Evolutionary conservation across 2,888 invertebrate genomes (phyloP).

Genomic region (Chironomus riparius): DNA sequence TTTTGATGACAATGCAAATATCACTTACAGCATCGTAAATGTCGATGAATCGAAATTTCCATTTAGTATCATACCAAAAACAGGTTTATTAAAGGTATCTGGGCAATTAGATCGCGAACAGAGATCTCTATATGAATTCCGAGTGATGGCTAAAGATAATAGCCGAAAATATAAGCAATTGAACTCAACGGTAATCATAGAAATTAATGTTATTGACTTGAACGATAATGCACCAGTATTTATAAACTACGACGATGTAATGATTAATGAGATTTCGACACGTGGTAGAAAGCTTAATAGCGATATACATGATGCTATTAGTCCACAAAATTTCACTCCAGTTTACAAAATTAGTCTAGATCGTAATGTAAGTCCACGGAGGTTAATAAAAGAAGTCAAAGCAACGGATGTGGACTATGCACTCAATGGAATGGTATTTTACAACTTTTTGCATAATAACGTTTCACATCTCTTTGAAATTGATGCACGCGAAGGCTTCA

Average conservation of each 20-base stretch:
- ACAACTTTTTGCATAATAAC: slow-evolving; percentile 59
- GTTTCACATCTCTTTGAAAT: slow-evolving; percentile 61
- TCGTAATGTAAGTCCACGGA: slow-evolving; percentile 67
- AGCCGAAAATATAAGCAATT: slow-evolving; percentile 51
- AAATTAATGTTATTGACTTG: slow-evolving; percentile 70
- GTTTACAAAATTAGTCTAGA: slow-evolving; percentile 66
- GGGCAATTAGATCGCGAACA: slow-evolving; percentile 71
- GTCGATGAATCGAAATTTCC: slow-evolving; percentile 46
- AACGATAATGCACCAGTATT: slow-evolving; percentile 79
- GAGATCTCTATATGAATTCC: slow-evolving; percentile 58
- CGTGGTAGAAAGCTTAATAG: slow-evolving; percentile 11
- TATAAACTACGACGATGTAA: slow-evolving; percentile 59
- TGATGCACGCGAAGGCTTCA: slow-evolving; percentile 75
- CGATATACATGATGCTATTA: slow-evolving; percentile 39
- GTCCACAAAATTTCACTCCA: slow-evolving; percentile 44
- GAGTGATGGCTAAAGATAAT: slow-evolving; percentile 65
- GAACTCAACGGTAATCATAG: slow-evolving; percentile 65
- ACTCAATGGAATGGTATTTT: slow-evolving; percentile 72
- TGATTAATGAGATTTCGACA: slow-evolving; percentile 42
- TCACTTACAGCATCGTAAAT: slow-evolving; percentile 58
- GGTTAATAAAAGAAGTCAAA: slow-evolving; percentile 61
- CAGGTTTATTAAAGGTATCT: slow-evolving; percentile 61
- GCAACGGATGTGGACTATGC: slow-evolving; percentile 80
- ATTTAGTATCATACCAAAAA: slow-evolving; percentile 59
- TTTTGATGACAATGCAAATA: slow-evolving; percentile 67